A percentile compares a stretch with the other conserved stretches of the same genome.
Conservation (phyloP, 1,140 invertebrate genomes). For the Drosophila kepulauana region DNA sequence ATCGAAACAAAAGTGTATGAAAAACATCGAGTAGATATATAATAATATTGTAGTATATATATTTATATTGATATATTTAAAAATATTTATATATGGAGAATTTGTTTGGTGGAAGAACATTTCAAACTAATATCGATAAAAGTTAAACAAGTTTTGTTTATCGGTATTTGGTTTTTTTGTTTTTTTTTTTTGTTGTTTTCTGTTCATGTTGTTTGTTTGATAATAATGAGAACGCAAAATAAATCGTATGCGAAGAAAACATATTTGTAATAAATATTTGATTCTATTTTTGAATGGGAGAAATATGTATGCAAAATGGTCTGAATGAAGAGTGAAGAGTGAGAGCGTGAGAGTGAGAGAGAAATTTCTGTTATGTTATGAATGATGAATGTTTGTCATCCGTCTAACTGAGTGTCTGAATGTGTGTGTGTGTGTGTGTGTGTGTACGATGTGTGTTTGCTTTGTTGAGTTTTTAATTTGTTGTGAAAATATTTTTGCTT, state of each 20-base stretch:
- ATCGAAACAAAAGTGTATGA: conserved; percentile 23
- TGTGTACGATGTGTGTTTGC: conserved; percentile 19
- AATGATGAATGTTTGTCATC: conserved; percentile 26
- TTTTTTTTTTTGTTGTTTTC: conserved; percentile 34
- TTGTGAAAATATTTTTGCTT: conserved; percentile 44
- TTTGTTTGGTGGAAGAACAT: conserved; percentile 12
- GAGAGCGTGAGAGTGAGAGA: background rate
- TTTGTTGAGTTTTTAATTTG: conserved; percentile 35
- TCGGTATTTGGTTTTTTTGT: conserved; percentile 3
- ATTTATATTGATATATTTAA: conserved; percentile 21
- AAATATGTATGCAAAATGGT: conserved; percentile 24
- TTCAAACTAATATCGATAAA: conserved; percentile 43
- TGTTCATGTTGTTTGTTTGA: conserved; percentile 47
- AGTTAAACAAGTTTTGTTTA: conserved; percentile 22
- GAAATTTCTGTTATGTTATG: conserved; percentile 10
- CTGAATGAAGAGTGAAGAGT: background rate
- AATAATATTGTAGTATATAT: conserved; percentile 23
- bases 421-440: conserved; percentile 23
- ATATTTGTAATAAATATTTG: conserved; percentile 50
- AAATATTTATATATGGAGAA: conserved; percentile 29
- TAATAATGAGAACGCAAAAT: conserved; percentile 20
- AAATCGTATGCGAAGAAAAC: conserved; percentile 53
- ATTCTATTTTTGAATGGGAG: conserved; percentile 33
- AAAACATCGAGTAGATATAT: conserved; percentile 43
- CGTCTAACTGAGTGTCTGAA: conserved; percentile 25